Evolutionary conservation across 2,113 vertebrate genomes (phyloP).

Genomic region (Pomatorhinus ruficollis): DNA sequence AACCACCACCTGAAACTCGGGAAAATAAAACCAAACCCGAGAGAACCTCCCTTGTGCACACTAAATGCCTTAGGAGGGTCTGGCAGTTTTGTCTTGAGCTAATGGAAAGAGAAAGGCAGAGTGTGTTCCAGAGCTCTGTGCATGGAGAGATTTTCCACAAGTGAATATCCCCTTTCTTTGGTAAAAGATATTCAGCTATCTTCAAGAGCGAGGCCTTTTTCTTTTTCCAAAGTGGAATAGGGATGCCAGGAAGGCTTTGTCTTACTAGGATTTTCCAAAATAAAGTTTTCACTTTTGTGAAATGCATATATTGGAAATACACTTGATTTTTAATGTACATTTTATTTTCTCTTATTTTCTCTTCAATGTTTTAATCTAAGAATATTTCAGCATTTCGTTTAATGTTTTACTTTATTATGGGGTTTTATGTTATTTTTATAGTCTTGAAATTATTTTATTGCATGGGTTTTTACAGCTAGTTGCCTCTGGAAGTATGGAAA

Average conservation of each 20-base stretch:
- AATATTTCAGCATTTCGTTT: background rate
- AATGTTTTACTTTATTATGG: background rate
- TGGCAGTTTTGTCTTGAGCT: background rate
- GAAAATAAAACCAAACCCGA: too few relatives aligned
- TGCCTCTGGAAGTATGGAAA: background rate
- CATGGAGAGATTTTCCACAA: background rate
- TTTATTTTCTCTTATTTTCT: background rate
- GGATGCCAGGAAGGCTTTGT: background rate
- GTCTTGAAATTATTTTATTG: background rate
- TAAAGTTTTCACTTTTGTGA: background rate
- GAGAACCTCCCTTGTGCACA: rapidly evolving
- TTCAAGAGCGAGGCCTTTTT: background rate
- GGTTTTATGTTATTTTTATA: background rate
- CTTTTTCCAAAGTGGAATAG: background rate
- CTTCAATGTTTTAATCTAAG: background rate
- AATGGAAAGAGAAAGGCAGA: background rate
- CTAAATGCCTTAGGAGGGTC: background rate
- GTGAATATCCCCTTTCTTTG: background rate
- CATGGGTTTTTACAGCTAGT: background rate
- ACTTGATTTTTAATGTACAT: background rate
- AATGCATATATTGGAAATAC: background rate
- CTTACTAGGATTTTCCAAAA: background rate
- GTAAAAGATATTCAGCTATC: background rate
- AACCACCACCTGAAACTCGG: too few relatives aligned
- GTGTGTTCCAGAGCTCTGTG: background rate